A percentile compares a stretch with the other conserved stretches of the same genome.
Conservation (phyloP, 2,797 vertebrate species). For the Peromyscus eremicus region DNA sequence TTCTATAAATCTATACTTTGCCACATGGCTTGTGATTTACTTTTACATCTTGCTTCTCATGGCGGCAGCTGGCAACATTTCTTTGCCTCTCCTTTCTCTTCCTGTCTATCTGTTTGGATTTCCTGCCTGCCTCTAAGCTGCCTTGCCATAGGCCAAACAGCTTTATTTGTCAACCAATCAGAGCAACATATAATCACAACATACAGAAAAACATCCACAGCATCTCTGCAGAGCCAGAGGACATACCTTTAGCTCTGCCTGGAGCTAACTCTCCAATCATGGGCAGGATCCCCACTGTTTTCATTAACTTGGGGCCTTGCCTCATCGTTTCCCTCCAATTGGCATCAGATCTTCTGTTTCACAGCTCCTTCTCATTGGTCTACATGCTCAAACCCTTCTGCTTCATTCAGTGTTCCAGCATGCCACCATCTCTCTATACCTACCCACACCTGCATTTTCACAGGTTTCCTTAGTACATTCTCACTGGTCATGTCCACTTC, state of each 20-base stretch:
- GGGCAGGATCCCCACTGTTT: background rate
- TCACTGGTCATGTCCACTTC: background rate
- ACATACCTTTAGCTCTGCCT: background rate
- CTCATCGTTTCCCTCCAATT: background rate
- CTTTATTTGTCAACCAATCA: too few species aligned
- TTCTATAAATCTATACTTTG: too few species aligned
- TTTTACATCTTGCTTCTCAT: too few species aligned
- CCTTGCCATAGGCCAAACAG: too few species aligned
- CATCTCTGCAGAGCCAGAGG: background rate
- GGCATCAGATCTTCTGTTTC: background rate
- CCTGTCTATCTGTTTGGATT: too few species aligned
- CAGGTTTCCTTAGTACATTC: background rate
- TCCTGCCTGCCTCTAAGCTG: too few species aligned
- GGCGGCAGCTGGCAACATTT: too few species aligned
- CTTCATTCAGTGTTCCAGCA: background rate
- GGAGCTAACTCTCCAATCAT: background rate
- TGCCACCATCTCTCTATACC: background rate
- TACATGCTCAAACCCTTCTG: background rate
- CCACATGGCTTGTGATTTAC: too few species aligned
- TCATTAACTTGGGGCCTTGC: background rate
- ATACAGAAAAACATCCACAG: too few species aligned
- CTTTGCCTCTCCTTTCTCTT: too few species aligned
- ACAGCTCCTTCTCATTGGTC: background rate
- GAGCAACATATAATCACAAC: too few species aligned
- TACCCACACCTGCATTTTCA: background rate